Base-by-base conservation (phyloP, 2,113 vertebrate genomes). In the Heteronetta atricapilla region DNA sequence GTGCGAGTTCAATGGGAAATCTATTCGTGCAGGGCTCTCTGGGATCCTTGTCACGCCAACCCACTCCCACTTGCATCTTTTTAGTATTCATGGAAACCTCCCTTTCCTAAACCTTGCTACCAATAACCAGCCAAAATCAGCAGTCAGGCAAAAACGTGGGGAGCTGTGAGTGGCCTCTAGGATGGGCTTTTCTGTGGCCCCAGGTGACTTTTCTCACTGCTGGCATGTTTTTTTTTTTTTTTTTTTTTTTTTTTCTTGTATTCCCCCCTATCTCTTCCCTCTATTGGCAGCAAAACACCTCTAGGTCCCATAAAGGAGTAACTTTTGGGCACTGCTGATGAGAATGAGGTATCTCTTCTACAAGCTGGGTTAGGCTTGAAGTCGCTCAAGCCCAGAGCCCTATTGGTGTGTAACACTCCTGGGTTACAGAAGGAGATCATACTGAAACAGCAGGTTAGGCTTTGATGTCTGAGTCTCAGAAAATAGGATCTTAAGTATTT, bases 51-150 rank as follows among this genome's bases (percentile, higher is more conserved):
- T 52, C 19, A 1, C 14, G 6, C 29, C 74, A 86, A 48, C 91
- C 42, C 77, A n/a, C 80, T 75, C 93, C 76, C 58, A 46, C 90
- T 46, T 20, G 44, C 68, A 74, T 70, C 89, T 82, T 70, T 74
- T 88, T 46, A 31, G 82, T 40, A n/a, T 44, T 89, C 80, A 19
- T 10, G 3, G 72, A 83, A 89, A 33, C 70, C 75, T 93, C 46
- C 68, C 33, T 91, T 80, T 48, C 2, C 36, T 38, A n/a, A 44
- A 78, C 70, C 63, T 40, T 3, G 26, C 77, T 94, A 72, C 84
- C 74, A 38, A 18, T 29, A 74, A 36, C 25, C 53, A 58, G 34
- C n/a, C 84, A 83, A 44, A 89, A 64, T 38, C 88, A 52, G 75
- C 79, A 80, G 42, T 5, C 31, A 10, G 91, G 90, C 28, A 34